Conservation (phyloP, 1,140 invertebrate genomes). For the Leptopilina boulardi region DNA sequence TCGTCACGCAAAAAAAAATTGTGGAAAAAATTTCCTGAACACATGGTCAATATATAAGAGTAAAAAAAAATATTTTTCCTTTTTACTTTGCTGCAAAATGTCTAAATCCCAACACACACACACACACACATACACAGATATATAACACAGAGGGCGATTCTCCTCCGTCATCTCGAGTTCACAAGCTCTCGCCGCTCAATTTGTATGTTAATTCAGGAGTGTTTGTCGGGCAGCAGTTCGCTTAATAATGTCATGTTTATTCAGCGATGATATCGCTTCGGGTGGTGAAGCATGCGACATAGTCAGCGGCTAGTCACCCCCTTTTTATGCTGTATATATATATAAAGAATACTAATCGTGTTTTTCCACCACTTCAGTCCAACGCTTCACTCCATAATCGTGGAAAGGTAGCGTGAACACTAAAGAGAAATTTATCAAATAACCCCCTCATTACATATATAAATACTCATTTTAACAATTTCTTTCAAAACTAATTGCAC, state of each 20-base stretch:
- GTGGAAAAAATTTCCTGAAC: not conserved
- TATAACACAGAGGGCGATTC: conserved; percentile 53
- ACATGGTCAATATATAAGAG: not conserved
- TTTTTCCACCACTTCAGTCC: conserved; percentile 20
- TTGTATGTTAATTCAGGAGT: conserved; percentile 76
- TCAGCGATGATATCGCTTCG: conserved; percentile 75
- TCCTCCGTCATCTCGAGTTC: conserved; percentile 57
- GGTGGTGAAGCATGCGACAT: conserved; percentile 65
- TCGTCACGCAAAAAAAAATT: not conserved
- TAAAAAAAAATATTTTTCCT: not conserved
- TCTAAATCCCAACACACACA: conserved; percentile 12
- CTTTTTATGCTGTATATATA: conserved; percentile 44
- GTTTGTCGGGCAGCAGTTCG: conserved; percentile 73
- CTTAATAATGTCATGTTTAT: conserved; percentile 77
- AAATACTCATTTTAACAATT: conserved; percentile 10
- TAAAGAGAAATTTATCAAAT: conserved; percentile 8
- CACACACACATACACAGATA: too few relatives aligned
- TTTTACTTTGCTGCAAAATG: not conserved
- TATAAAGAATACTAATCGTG: conserved; percentile 30
- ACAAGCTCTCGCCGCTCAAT: conserved; percentile 70
- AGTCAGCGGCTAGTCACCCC: conserved; percentile 59
- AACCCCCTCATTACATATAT: conserved; percentile 4
- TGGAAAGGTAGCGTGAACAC: not conserved
- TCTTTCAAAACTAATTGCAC: not conserved
- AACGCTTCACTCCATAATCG: conserved; percentile 2